Evolutionary conservation across 2,797 vertebrate genomes (phyloP), one percentile per base, ranked within the genome.

Genomic region (Meriones psammophilus): DNA sequence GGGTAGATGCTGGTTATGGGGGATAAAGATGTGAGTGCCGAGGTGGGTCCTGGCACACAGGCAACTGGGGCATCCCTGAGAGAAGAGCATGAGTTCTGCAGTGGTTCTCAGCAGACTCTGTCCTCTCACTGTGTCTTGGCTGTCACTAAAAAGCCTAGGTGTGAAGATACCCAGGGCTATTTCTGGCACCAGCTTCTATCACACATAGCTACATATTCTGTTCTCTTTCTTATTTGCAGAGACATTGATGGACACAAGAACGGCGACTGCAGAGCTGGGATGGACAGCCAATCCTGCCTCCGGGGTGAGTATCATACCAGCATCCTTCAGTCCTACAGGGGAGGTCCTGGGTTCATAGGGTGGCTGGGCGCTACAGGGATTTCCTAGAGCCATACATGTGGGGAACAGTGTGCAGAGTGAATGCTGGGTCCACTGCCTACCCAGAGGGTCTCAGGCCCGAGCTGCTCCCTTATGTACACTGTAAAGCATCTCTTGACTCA

Each of bases 241-340:
- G 98, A 99, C 99, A 0, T 97, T 99, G 98, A 99, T 99, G 99
- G 99, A 99, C 98, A 99, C 99, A 8, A 99, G 99, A 97, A 99
- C 99, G 17, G 99, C 99, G 69, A 99, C 99, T 10, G 99, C 99
- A 94, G 99, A 99, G 98, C 99, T 99, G 97, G 99, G 99, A 95
- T 99, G 99, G 99, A 99, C 99, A 0, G 99, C 99, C 36, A 99
- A 99, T 98, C 99, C 99, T 54, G 99, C 99, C 56, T 99, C 99
- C 6, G 99, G 99, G 99, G 99, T 99, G 98, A 99, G 99, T 98
- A 42, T 13, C 83, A 88, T 39, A 73, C 28, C 13, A 14, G 78
- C 36, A 1, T 60, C 36, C 56, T 73, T 83, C 14, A 30, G 0
- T 58, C 8, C 33, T 89, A 6, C 62, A 18, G n/a, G 22, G 79